A percentile compares a stretch with the other conserved stretches of the same genome.
Conservation (phyloP, 2,113 vertebrate species). For the Turnix velox region DNA sequence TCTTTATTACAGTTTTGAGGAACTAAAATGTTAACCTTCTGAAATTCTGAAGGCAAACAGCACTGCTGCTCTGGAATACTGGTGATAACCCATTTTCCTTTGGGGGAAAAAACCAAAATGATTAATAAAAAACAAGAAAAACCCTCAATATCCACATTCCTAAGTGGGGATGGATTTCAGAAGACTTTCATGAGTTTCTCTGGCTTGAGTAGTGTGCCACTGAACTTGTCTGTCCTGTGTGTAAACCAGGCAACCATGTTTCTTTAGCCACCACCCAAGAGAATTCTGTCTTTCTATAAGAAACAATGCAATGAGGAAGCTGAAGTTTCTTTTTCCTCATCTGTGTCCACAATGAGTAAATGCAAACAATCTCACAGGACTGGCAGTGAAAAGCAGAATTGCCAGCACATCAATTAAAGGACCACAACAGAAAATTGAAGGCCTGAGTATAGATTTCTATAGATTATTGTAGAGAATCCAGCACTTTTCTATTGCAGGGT, state of each 20-base stretch:
- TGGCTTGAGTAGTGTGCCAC: fast-evolving
- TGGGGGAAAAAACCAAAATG: background rate
- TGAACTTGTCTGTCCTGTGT: background rate
- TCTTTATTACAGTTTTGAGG: background rate
- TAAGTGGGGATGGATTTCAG: background rate
- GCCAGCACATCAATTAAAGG: background rate
- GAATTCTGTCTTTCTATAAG: background rate
- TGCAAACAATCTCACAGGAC: background rate
- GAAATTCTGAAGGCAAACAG: background rate
- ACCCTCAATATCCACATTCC: fast-evolving
- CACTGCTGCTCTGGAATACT: background rate
- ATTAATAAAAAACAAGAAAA: too few relatives aligned
- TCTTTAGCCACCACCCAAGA: background rate
- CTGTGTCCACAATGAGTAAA: background rate
- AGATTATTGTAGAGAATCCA: background rate
- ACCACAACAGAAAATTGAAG: too few relatives aligned
- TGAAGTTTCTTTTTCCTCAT: background rate
- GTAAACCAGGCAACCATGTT: background rate
- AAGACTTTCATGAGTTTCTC: background rate
- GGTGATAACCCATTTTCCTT: background rate
- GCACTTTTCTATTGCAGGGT: background rate
- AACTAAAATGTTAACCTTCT: background rate
- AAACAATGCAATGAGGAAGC: background rate
- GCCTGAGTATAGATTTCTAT: background rate
- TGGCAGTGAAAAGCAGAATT: background rate